phyloP scores from a whole-genome alignment of 2,888 invertebrate species.

The Fragum fragum region DNA sequence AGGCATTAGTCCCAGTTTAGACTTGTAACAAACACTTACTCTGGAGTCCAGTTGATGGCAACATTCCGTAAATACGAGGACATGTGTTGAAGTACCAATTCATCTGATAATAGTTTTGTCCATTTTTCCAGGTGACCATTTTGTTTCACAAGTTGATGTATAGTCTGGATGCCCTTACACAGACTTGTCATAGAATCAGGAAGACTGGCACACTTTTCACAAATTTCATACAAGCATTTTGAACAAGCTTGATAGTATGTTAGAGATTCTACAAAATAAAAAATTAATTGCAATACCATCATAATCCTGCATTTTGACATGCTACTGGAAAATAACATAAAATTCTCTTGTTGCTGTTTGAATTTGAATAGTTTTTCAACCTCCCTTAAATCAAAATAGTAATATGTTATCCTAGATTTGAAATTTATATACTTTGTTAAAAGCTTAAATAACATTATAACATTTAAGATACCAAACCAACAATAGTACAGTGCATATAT shows the following conservation, averaged over 20 bases:
- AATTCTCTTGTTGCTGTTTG: too few species aligned
- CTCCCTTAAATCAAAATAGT: too few species aligned
- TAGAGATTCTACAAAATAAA: constrained; percentile 20
- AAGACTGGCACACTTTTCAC: constrained; percentile 18
- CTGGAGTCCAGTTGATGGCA: constrained; percentile 18
- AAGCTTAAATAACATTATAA: too few species aligned
- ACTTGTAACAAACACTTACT: constrained; percentile 6
- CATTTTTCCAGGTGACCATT: background rate
- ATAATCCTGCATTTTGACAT: too few species aligned
- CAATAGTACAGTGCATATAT: too few species aligned
- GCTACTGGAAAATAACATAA: too few species aligned
- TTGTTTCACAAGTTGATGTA: constrained; percentile 17
- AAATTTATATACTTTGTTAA: too few species aligned
- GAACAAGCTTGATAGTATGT: constrained; percentile 1
- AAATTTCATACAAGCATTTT: constrained; percentile 1
- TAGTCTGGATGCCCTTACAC: constrained; percentile 13
- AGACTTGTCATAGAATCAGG: constrained; percentile 15
- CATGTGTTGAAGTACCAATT: constrained; percentile 19
- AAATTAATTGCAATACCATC: too few species aligned
- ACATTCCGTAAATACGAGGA: constrained; percentile 32
- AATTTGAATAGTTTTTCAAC: too few species aligned
- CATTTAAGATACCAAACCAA: too few species aligned
- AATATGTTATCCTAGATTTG: too few species aligned
- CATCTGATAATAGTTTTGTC: constrained; percentile 23
- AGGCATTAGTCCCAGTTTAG: too few species aligned